These are phyloP conservation scores for Hippocampus kuda DNA, from an alignment of 2,797 vertebrate species.

Conservation along the genomic window DNA sequence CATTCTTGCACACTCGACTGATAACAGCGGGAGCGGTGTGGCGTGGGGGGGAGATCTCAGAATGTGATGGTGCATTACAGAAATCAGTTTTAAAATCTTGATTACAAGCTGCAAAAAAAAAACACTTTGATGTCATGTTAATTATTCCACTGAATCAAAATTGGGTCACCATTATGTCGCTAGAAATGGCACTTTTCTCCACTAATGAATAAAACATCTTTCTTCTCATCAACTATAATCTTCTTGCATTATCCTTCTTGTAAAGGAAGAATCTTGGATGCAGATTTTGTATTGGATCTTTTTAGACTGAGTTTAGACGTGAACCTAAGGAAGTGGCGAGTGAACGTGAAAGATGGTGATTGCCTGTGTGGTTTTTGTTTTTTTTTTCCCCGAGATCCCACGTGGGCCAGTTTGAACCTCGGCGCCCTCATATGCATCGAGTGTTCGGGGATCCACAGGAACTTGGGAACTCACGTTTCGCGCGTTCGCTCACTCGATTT, in stretches of 20 bases:
- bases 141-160: not conserved
- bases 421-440: conserved; percentile 90
- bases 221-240: not conserved
- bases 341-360: not conserved
- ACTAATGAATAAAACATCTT: not conserved
- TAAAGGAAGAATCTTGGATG: not conserved
- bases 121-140: not conserved
- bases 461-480: conserved; percentile 84
- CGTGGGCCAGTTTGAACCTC: conserved; percentile 89
- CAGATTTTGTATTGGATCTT: not conserved
- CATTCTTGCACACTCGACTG: not conserved
- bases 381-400: conserved; percentile 67
- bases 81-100: not conserved
- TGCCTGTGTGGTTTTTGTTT: not conserved
- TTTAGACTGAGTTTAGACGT: not conserved
- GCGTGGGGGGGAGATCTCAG: not conserved
- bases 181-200: not conserved
- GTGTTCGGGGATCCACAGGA: conserved; percentile 89
- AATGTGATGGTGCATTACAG: not conserved
- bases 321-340: too few species aligned
- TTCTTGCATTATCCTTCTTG: too few species aligned
- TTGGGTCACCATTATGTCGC: conserved; percentile 2
- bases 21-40: not conserved
- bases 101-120: conserved; percentile 1
- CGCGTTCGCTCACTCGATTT: conserved; percentile 85